Evolutionary conservation across 2,888 invertebrate genomes (phyloP).

Genomic region (Nemoura dubitans): DNA sequence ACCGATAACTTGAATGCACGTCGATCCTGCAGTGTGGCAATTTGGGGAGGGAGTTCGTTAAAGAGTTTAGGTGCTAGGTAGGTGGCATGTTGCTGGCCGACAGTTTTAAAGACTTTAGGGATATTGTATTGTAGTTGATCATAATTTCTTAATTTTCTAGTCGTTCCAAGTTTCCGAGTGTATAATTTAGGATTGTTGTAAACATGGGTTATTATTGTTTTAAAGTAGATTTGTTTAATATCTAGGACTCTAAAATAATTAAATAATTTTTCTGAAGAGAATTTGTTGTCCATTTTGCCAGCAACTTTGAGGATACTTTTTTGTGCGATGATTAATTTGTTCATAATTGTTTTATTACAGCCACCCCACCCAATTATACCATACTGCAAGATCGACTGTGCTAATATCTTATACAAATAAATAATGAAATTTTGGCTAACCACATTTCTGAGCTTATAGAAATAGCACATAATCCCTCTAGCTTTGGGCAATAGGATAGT

Average conservation of each 20-base stretch:
- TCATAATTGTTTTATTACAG: not conserved
- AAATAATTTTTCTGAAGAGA: not conserved
- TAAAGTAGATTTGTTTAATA: not conserved
- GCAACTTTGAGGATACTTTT: conserved; percentile 13
- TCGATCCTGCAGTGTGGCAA: no score
- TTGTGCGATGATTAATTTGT: not conserved
- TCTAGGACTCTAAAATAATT: not conserved
- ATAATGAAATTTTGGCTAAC: not conserved
- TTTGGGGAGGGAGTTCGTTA: no score
- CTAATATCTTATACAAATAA: conserved; percentile 10
- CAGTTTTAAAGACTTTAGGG: no score
- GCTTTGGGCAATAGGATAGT: not conserved
- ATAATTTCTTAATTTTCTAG: no score
- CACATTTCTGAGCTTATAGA: conserved; percentile 25
- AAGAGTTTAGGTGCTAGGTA: no score
- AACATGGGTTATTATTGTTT: no score
- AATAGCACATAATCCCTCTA: conserved; percentile 20
- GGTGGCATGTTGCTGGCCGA: no score
- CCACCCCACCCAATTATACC: conserved; percentile 39
- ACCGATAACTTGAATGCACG: no score
- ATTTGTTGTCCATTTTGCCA: not conserved
- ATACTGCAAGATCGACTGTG: conserved; percentile 4
- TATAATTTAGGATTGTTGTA: no score
- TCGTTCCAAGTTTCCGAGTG: no score
- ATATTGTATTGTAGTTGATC: no score